These are phyloP conservation scores for Emydocephalus ijimae DNA, from an alignment of 2,113 vertebrate genomes.

Conservation along the genomic window DNA sequence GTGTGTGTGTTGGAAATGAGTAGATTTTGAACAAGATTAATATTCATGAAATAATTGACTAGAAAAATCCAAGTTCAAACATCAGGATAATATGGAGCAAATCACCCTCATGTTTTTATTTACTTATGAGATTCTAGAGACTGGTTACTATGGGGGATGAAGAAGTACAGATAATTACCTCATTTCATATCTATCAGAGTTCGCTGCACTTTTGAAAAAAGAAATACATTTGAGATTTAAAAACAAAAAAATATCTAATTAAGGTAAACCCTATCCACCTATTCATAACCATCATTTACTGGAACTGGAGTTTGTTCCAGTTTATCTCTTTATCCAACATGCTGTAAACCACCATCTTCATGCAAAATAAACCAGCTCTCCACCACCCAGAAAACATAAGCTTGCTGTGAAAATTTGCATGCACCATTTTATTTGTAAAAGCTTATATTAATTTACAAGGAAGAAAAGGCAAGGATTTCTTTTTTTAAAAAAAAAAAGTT, in stretches of 20 bases:
- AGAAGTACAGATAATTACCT: background rate
- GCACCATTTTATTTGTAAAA: background rate
- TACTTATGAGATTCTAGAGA: background rate
- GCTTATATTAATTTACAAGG: constrained; percentile 27
- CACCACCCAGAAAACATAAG: constrained; percentile 11
- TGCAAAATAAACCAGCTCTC: constrained; percentile 38
- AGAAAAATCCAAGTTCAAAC: background rate
- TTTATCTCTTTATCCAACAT: constrained; percentile 45
- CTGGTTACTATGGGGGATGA: background rate
- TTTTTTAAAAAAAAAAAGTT: constrained; percentile 25
- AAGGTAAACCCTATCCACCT: constrained; percentile 29
- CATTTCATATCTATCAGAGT: background rate
- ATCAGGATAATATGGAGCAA: no score
- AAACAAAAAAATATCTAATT: background rate
- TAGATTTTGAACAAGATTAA: background rate
- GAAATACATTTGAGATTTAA: background rate
- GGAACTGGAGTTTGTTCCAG: constrained; percentile 44
- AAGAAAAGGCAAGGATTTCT: constrained; percentile 24
- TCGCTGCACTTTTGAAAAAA: background rate
- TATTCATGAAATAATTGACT: background rate
- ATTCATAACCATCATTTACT: constrained; percentile 27
- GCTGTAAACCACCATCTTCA: constrained; percentile 44
- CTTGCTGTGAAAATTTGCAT: background rate
- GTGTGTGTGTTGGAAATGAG: background rate
- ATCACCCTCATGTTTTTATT: background rate